Conservation (phyloP, 2,113 vertebrate species). For the Limnothrissa miodon region DNA sequence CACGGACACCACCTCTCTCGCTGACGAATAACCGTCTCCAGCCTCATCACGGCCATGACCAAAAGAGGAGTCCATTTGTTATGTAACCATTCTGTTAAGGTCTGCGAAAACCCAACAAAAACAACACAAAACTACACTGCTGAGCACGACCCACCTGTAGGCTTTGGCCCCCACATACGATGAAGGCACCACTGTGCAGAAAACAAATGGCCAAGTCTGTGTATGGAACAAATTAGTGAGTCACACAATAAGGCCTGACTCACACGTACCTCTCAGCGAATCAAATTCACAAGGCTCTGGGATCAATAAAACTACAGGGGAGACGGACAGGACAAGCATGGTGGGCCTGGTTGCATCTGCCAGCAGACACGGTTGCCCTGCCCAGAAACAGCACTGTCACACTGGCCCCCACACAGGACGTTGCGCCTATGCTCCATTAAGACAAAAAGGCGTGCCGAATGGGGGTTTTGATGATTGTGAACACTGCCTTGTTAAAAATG, state of each 20-base stretch:
- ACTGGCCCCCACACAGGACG: constrained; percentile 27
- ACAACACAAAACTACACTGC: neutral
- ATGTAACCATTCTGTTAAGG: neutral
- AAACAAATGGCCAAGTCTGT: constrained; percentile 23
- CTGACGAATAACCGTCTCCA: neutral
- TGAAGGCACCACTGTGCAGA: constrained; percentile 1
- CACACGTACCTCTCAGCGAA: constrained; percentile 39
- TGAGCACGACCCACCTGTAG: constrained; percentile 27
- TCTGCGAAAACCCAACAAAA: neutral
- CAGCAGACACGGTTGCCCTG: constrained; percentile 29
- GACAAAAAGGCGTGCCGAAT: constrained; percentile 28
- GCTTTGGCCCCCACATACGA: neutral
- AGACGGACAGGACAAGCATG: constrained; percentile 27
- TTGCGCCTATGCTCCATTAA: constrained; percentile 21
- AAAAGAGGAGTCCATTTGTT: neutral
- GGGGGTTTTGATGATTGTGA: constrained; percentile 24
- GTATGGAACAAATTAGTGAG: constrained; percentile 47
- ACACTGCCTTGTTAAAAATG: constrained; percentile 11
- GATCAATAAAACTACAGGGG: constrained; percentile 41
- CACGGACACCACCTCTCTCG: neutral
- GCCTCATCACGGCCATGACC: neutral
- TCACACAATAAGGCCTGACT: constrained; percentile 35
- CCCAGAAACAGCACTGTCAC: constrained; percentile 25
- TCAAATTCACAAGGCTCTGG: constrained; percentile 38
- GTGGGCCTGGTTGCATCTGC: constrained; percentile 39